Evolutionary conservation across 2,113 vertebrate genomes (phyloP).

Genomic region (Anhinga rufa): DNA sequence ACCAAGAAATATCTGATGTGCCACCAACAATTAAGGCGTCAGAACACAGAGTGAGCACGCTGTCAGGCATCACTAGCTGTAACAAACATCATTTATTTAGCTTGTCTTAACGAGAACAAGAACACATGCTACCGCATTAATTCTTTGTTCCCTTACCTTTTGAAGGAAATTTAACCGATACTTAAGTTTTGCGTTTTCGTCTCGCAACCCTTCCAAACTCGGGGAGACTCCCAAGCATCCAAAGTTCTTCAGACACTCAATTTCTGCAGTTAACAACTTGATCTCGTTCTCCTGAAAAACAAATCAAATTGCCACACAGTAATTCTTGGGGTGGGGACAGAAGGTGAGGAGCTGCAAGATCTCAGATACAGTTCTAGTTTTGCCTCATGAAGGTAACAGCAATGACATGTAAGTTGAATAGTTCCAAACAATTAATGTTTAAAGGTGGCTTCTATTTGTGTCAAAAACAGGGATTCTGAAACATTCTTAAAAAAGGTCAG

Average conservation of each 20-base stretch:
- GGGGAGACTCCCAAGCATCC: constrained; percentile 64
- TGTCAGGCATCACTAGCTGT: background rate
- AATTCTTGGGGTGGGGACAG: background rate
- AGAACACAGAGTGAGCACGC: background rate
- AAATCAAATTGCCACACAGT: background rate
- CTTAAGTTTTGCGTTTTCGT: constrained; percentile 88
- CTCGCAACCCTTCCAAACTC: constrained; percentile 76
- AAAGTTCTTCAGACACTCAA: constrained; percentile 82
- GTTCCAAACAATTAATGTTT: background rate
- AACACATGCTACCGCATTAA: fast-evolving
- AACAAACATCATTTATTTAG: background rate
- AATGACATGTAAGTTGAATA: background rate
- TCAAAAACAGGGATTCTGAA: background rate
- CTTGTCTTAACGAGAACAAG: background rate
- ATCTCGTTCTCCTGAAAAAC: constrained; percentile 85
- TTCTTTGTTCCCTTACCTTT: constrained; percentile 71
- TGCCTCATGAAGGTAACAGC: background rate
- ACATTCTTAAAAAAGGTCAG: background rate
- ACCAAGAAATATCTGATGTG: background rate
- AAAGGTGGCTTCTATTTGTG: background rate
- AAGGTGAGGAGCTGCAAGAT: background rate
- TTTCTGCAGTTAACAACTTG: constrained; percentile 80
- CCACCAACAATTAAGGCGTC: background rate
- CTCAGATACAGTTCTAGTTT: background rate
- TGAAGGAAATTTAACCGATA: constrained; percentile 89